A percentile compares a stretch with the other conserved stretches of the same genome.
These are phyloP conservation scores for Petrocephalus zakoni DNA, from an alignment of 2,113 vertebrate genomes.

Conservation along the genomic window DNA sequence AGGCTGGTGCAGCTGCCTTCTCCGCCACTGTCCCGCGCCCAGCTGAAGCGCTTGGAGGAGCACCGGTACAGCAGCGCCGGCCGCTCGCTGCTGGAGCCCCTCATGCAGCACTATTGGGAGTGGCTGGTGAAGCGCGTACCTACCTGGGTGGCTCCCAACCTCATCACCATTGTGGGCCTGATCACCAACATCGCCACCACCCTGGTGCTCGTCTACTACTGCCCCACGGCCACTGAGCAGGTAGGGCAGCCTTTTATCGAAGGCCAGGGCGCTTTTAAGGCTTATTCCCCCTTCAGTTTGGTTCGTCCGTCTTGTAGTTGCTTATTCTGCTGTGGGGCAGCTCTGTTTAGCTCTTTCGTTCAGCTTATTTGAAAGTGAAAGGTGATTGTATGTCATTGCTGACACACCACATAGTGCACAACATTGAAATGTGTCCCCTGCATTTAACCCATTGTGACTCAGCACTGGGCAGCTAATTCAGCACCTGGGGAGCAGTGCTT, in stretches of 20 bases:
- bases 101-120: constrained; percentile 97
- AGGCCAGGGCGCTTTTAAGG: too few species aligned
- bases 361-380: background rate
- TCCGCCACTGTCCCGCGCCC: constrained; percentile 82
- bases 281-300: background rate
- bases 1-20: constrained; percentile 79
- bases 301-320: background rate
- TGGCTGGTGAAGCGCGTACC: constrained; percentile 87
- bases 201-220: constrained; percentile 86
- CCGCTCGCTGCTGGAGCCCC: constrained; percentile 86
- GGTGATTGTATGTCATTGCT: too few species aligned
- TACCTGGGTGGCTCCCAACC: constrained; percentile 91
- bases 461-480: too few species aligned
- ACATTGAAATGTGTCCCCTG: too few species aligned
- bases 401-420: too few species aligned
- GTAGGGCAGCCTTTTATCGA: constrained; percentile 52
- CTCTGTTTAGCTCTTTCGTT: background rate
- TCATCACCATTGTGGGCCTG: constrained; percentile 92
- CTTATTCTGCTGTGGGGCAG: background rate
- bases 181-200: constrained; percentile 92
- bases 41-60: constrained; percentile 92
- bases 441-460: too few species aligned
- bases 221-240: constrained; percentile 94
- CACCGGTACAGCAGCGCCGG: constrained; percentile 92
- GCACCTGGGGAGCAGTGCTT: too few species aligned